Evolutionary conservation across 2,888 invertebrate species (phyloP), one percentile per base, ranked within the genome.

Genomic region (Druceiella hillmani): DNA sequence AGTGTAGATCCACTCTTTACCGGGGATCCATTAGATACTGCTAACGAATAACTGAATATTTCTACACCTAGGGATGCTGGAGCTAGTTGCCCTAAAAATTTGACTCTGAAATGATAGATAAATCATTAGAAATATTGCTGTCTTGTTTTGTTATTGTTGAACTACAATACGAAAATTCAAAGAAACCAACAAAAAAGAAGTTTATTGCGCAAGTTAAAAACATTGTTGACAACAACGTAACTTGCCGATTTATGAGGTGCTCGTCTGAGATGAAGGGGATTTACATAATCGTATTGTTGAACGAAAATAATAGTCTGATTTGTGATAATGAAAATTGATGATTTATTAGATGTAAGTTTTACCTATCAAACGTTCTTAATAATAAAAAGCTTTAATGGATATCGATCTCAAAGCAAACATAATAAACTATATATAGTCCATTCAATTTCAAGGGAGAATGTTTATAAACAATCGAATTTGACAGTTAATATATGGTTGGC

Each of bases 81-180:
- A 16, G 32, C 11, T 32, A 17, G 20, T 17, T 32, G 32, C 32
- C 17, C 17, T 17, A 32, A 32, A 17, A 17, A 32, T 32, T 31
- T 16, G 32, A 32, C 17, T 16, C 20, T 16, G 32, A 32, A 17
- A 32, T 31, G 12, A 17, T 32, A 32, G 17, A 17, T 32, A 32
- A 32, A 16, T 17, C n/a, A n/a, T n/a, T 17, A 17, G 20, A 17
- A 17, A 17, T 32, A 16, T 31, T 17, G 9, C 12, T 13, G 13
- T 14, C 12, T 17, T 32, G 15, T 17, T 20, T 17, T 17, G 32
- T 17, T 20, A 10, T 20, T 32, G 20, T 20, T 13, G 17, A 32
- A 17, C 17, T 32, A 17, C 17, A 16, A 14, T n/a, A 17, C 17
- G 20, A 32, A 17, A 32, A 17, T 17, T 16, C 17, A 17, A 32